Conservation (phyloP, 2,888 invertebrate species). For the Eilema caniola region DNA sequence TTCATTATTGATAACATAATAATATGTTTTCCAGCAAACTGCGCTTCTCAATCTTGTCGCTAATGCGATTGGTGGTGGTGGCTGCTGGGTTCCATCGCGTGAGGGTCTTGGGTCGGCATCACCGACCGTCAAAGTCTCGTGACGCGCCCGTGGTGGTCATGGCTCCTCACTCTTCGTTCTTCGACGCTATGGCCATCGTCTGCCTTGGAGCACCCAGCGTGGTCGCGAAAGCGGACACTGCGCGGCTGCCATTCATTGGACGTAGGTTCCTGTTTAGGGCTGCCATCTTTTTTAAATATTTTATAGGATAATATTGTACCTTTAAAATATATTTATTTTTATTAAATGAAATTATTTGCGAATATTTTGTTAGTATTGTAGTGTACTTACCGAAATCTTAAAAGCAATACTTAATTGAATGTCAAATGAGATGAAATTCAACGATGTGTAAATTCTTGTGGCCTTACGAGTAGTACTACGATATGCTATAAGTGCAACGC, state of each 20-base stretch:
- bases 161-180: constrained; percentile 97
- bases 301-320: not conserved
- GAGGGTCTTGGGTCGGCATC: constrained; percentile 89
- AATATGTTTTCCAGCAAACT: constrained; percentile 85
- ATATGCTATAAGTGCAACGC: too few species aligned
- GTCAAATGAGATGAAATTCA: not conserved
- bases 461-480: too few species aligned
- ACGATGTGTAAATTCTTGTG: not conserved
- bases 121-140: constrained; percentile 78
- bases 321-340: too few species aligned
- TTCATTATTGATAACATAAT: constrained; percentile 29
- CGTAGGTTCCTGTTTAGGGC: constrained; percentile 88
- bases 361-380: not conserved
- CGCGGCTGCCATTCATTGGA: constrained; percentile 95
- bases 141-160: constrained; percentile 95
- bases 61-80: constrained; percentile 92
- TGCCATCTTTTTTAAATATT: constrained; percentile 18
- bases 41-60: constrained; percentile 88
- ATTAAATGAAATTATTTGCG: not conserved
- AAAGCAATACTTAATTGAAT: not conserved
- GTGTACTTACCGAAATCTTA: not conserved
- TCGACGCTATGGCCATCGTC: constrained; percentile 95
- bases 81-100: constrained; percentile 94
- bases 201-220: constrained; percentile 94
- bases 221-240: constrained; percentile 95